Evolutionary conservation across 2,113 vertebrate species (phyloP).

Genomic region (Hymenochirus boettgeri): DNA sequence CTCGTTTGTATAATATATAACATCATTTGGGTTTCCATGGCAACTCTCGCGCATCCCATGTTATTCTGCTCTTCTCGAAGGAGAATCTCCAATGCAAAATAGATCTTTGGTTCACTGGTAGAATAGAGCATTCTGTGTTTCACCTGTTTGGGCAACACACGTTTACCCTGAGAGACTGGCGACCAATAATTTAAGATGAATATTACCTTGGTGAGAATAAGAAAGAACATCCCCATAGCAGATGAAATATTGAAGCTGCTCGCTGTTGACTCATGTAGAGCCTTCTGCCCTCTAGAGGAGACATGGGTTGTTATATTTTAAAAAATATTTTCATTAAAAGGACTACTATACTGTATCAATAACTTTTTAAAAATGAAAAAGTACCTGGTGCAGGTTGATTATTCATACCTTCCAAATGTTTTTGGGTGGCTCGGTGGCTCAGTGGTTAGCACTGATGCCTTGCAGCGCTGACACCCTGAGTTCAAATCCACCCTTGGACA

Average conservation of each 20-base stretch:
- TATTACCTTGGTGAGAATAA: constrained; percentile 30
- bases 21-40: constrained; percentile 33
- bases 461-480: no score
- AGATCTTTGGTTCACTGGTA: constrained; percentile 10
- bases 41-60: constrained; percentile 2
- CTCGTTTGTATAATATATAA: constrained; percentile 10
- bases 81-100: constrained; percentile 14
- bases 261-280: neutral
- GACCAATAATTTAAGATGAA: constrained; percentile 33
- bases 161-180: constrained; percentile 26
- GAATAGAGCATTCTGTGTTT: constrained; percentile 22
- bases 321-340: no score
- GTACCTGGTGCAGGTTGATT: no score
- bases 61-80: constrained; percentile 11
- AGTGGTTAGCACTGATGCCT: no score
- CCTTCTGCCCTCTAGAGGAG: constrained; percentile 7
- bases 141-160: constrained; percentile 35
- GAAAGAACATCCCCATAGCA: constrained; percentile 24
- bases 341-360: no score
- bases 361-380: no score
- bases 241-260: neutral
- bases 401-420: no score
- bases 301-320: no score
- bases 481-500: no score
- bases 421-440: no score